These are phyloP conservation scores for Chironomus tepperi DNA, from an alignment of 1,140 invertebrate genomes.

Conservation along the genomic window DNA sequence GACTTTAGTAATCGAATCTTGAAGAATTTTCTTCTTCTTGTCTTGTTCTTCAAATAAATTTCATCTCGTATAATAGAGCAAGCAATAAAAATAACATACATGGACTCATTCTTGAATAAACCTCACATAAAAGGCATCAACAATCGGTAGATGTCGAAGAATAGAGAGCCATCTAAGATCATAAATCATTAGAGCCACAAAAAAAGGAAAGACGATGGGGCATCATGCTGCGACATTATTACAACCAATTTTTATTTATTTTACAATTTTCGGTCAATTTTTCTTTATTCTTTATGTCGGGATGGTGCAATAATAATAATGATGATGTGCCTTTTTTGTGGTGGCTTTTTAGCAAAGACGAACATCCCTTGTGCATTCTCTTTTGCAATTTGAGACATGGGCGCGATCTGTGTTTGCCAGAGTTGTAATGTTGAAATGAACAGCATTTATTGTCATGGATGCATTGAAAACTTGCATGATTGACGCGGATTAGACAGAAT, in stretches of 20 bases:
- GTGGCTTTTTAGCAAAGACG: neutral
- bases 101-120: neutral
- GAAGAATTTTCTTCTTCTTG: neutral
- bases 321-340: conserved; percentile 3
- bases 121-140: neutral
- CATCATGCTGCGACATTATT: conserved; percentile 23
- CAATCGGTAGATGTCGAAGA: neutral
- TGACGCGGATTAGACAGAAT: no score
- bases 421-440: no score
- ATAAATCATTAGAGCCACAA: conserved; percentile 22
- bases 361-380: neutral
- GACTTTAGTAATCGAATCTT: neutral
- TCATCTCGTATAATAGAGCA: neutral
- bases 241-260: conserved; percentile 23
- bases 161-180: neutral
- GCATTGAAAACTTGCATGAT: no score
- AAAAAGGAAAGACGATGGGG: neutral
- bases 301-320: neutral
- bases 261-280: conserved; percentile 16
- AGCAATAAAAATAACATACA: conserved; percentile 3
- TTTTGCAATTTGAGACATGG: neutral
- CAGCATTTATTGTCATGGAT: no score
- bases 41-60: neutral
- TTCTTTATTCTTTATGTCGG: neutral
- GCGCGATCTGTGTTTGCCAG: neutral